Conservation (phyloP, 2,113 vertebrate species). For the Coturnix japonica region DNA sequence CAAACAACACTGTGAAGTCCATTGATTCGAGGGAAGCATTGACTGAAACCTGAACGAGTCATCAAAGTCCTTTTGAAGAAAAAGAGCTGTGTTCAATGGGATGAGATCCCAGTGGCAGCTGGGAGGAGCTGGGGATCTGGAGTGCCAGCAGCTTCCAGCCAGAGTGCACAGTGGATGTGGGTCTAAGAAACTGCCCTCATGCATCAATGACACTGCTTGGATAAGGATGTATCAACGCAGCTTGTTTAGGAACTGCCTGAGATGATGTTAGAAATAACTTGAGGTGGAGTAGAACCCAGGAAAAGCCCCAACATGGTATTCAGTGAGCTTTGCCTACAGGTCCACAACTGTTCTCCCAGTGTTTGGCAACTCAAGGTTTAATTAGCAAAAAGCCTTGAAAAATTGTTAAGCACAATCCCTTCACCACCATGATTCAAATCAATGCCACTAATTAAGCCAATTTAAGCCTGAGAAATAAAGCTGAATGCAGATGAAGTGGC, state of each 20-base stretch:
- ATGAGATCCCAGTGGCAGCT: background rate
- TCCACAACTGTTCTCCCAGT: accelerated
- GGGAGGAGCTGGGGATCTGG: accelerated
- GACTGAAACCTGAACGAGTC: background rate
- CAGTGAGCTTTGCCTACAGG: background rate
- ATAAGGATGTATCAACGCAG: background rate
- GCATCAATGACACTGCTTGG: background rate
- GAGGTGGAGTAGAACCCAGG: background rate
- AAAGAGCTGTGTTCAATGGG: background rate
- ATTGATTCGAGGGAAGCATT: background rate
- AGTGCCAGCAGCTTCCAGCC: background rate
- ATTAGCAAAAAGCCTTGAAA: background rate
- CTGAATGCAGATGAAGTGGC: background rate
- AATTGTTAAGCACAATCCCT: background rate
- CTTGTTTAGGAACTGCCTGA: background rate
- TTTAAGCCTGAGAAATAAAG: background rate
- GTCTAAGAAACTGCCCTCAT: background rate
- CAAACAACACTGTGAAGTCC: background rate
- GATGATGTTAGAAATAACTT: background rate
- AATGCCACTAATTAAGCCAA: background rate
- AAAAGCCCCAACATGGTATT: background rate
- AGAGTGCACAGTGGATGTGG: background rate
- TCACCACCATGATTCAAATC: background rate
- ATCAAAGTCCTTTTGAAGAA: background rate
- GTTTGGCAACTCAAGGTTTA: background rate